Base-by-base conservation (phyloP, 1,140 invertebrate species). In the Calliphora vicina region DNA sequence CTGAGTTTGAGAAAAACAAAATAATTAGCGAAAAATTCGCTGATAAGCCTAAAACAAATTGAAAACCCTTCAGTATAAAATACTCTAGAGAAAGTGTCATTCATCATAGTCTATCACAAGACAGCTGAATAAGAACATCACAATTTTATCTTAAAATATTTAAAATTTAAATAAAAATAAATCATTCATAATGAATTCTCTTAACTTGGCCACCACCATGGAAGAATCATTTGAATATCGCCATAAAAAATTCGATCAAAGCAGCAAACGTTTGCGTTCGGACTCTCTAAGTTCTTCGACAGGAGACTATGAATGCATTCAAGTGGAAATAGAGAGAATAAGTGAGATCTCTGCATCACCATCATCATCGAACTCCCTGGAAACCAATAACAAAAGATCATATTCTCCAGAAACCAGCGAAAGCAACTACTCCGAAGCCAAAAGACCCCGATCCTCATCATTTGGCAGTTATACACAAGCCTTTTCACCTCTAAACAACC, bases 171-270 rank as follows among this genome's bases (percentile, higher is more conserved):
- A n/a, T 35, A 35, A 50, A 17, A 80, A 57, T 15, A 57, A 57
- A 57, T 25, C 2, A 12, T 25, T 23, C 9, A 61, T 20, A 50
- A 80, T 80, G 42, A 17, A 9, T 57, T 13, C 35, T 17, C 3
- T 20, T 26, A 80, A n/a, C 1, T 2, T 6, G 6, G 15, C 15
- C 50, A 17, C 50, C 15, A 17, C 50, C n/a, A n/a, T 57, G 50
- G 15, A 50, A 29, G 26, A 15, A 27, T 71, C 20, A 12, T 42
- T 35, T 35, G 20, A 67, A 67, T 89, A 89, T 85, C 87, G 86
- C 20, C 88, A 89, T 84, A 89, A 89, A 67, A 89, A 89, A 84
- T 89, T 89, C 57, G 88, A 88, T 72, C 85, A 67, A 20, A 57
- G 35, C 2, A 81, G 35, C 10, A 85, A 20, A 80, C 78, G 83